Conservation (phyloP, 2,888 invertebrate species). For the Onchidella celtica region DNA sequence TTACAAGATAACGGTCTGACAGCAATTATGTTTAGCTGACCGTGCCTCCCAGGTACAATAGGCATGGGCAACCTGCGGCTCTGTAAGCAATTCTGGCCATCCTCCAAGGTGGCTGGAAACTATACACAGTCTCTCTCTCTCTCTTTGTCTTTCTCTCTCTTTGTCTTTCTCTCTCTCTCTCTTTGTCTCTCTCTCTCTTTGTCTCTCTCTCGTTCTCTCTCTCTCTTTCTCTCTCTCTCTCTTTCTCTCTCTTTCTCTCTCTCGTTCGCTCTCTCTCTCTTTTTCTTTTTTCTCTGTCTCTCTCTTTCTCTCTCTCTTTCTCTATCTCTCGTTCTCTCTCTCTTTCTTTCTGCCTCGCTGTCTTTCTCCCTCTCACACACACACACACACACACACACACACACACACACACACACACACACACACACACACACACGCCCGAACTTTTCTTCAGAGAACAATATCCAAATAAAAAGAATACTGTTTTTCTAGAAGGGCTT, state of each 20-base stretch:
- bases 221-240: slow-evolving; percentile 11
- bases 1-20: too few relatives aligned
- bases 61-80: too few relatives aligned
- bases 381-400: neutral
- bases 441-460: too few relatives aligned
- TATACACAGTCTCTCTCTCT: too few relatives aligned
- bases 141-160: neutral
- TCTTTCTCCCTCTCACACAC: neutral
- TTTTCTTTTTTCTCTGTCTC: neutral
- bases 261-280: neutral
- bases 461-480: too few relatives aligned
- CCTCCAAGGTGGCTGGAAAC: too few relatives aligned
- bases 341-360: neutral
- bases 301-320: neutral
- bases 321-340: neutral
- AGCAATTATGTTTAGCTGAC: too few relatives aligned
- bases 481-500: too few relatives aligned
- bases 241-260: neutral
- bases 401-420: neutral
- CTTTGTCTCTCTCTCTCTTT: slow-evolving; percentile 32
- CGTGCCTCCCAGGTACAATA: too few relatives aligned
- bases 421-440: neutral
- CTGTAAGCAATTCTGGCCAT: too few relatives aligned
- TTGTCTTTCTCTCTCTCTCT: slow-evolving; percentile 5
- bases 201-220: slow-evolving; percentile 21